Percentiles rank a stretch among this genome's conserved stretches.
phyloP scores from a whole-genome alignment of 2,888 invertebrate genomes.

The Diaphora mendica region DNA sequence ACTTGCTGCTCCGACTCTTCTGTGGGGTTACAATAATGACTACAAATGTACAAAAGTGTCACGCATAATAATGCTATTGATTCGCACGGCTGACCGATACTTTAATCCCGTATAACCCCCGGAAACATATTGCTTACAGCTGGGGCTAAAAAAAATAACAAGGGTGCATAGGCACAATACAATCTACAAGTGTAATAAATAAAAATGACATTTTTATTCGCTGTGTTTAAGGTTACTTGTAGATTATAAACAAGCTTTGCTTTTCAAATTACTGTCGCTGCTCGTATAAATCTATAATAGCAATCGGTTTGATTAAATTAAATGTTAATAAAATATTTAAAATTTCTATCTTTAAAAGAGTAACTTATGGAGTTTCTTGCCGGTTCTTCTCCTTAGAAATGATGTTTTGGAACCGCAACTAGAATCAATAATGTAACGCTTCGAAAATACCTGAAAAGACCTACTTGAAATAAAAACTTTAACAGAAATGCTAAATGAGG shows the following conservation, averaged over 20 bases:
- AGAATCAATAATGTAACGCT: too few species aligned
- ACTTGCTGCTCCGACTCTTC: conserved; percentile 37
- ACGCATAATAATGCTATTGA: conserved; percentile 75
- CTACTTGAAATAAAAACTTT: too few species aligned
- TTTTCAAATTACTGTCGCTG: not conserved
- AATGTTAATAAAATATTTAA: too few species aligned
- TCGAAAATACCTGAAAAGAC: too few species aligned
- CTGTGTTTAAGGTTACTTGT: conserved; percentile 10
- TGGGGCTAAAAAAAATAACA: conserved; percentile 61
- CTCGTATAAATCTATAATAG: not conserved
- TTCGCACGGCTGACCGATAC: conserved; percentile 71
- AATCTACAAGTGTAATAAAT: conserved; percentile 53
- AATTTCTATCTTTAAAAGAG: too few species aligned
- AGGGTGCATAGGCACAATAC: conserved; percentile 40
- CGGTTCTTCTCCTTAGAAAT: too few species aligned
- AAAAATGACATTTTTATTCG: conserved; percentile 47
- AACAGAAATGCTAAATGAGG: not conserved
- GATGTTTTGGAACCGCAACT: too few species aligned
- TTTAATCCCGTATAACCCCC: conserved; percentile 72
- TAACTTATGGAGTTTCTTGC: too few species aligned
- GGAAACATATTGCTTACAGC: conserved; percentile 75
- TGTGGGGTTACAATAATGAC: conserved; percentile 59
- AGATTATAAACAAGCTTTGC: not conserved
- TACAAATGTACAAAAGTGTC: conserved; percentile 64
- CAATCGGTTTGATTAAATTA: not conserved